Base-by-base conservation (phyloP, 2,113 vertebrate genomes). In the Pogonocichla stellata region DNA sequence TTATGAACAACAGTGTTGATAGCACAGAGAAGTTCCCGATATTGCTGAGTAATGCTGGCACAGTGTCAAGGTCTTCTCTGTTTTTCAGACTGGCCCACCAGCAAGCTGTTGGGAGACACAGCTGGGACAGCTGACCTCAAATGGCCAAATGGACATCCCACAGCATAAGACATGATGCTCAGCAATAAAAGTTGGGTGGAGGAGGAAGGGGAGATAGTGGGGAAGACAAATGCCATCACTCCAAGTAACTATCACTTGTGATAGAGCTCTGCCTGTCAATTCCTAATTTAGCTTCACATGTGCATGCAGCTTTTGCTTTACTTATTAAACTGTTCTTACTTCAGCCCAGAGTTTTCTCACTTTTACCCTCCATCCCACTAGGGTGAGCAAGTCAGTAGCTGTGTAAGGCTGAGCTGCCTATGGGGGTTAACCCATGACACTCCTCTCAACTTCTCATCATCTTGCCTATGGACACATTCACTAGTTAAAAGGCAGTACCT, bases 271-370 rank as follows among this genome's bases (percentile, higher is more conserved):
- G 29, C 12, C 31, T 12, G 10, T 40, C 6, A 43, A 65, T 40
- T 77, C 48, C 25, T 45, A 40, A 45, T 58, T 36, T 31, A 69
- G 58, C n/a, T 62, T 75, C 47, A 31, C 23, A 51, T 19, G 8
- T 8, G 7, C 1, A 1, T 0, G 0, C n/a, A 80, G 57, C 38
- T 77, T 83, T 48, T 71, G 38, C 28, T 83, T 80, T 53, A 47
- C 15, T 79, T 25, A 42, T 42, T 34, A 14, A 53, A 28, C 20
- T 51, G 18, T 8, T 75, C 75, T 67, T 14, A 62, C 25, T 14
- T 71, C 42, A 80, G 53, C 31, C 40, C 65, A 81, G 19, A 36
- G 61, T 22, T 31, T 40, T 60, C 43, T 48, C 53, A 28, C 16
- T 78, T 81, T 31, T 12, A 73, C 33, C 14, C 33, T 40, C 14